phyloP scores from a whole-genome alignment of 2,797 vertebrate genomes.

The Urophycis tenuis region DNA sequence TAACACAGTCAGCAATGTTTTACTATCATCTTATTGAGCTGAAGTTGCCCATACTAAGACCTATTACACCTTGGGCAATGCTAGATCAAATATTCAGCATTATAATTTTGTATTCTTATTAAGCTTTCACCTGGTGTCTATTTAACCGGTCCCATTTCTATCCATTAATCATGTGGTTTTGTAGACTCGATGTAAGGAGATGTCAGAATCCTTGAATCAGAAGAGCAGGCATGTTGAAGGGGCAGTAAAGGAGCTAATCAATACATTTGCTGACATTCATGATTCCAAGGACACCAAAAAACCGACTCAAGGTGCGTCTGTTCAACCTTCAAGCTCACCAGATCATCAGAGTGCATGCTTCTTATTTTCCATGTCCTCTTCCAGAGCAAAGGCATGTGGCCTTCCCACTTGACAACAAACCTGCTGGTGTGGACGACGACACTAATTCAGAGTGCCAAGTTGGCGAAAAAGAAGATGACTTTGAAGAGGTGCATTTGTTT shows the following conservation, averaged over 20 bases:
- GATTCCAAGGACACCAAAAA: constrained; percentile 50
- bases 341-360: too few relatives aligned
- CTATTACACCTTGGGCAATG: too few relatives aligned
- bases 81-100: too few relatives aligned
- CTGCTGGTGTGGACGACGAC: constrained; percentile 29
- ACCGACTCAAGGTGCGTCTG: constrained; percentile 52
- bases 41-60: not conserved
- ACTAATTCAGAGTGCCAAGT: constrained; percentile 35
- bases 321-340: too few relatives aligned
- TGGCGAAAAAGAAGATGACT: constrained; percentile 64
- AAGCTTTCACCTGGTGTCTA: too few relatives aligned
- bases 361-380: not conserved
- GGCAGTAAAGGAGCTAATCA: constrained; percentile 68
- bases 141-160: not conserved
- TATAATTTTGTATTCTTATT: too few relatives aligned
- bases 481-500: constrained; percentile 69
- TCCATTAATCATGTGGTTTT: constrained; percentile 19
- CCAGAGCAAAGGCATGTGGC: constrained; percentile 44
- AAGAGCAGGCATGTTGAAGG: constrained; percentile 70
- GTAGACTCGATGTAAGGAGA: constrained; percentile 66
- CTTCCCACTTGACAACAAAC: constrained; percentile 46
- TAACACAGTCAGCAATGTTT: constrained; percentile 66
- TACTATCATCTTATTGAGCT: not conserved
- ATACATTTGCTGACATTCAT: constrained; percentile 64
- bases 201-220: constrained; percentile 62